phyloP scores from a whole-genome alignment of 2,888 invertebrate species.

The Zonitis immaculata region DNA sequence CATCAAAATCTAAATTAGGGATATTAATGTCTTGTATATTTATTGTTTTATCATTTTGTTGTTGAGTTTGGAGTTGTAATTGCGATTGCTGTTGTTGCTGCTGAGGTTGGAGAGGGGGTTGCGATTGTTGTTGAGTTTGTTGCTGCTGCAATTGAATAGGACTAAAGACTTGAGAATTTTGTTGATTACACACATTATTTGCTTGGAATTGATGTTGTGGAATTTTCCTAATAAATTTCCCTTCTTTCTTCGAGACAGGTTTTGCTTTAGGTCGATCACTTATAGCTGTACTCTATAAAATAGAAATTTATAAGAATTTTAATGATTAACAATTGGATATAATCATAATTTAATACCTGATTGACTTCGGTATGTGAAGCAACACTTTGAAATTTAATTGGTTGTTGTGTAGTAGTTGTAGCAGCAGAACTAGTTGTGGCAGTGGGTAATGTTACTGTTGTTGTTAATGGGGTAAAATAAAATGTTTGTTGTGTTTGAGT shows the following conservation, averaged over 20 bases:
- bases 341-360: no score
- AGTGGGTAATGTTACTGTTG: slow-evolving; percentile 43
- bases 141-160: slow-evolving; percentile 52
- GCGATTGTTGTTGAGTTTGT: slow-evolving; percentile 48
- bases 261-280: slow-evolving; percentile 82
- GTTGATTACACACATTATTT: slow-evolving; percentile 47
- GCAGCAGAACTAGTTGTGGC: slow-evolving; percentile 39
- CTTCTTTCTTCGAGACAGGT: slow-evolving; percentile 74
- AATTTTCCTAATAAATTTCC: slow-evolving; percentile 66
- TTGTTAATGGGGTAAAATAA: slow-evolving; percentile 52
- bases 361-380: slow-evolving; percentile 55
- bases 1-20: slow-evolving; percentile 41
- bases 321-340: no score
- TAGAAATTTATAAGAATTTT: no score
- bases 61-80: slow-evolving; percentile 24
- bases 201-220: slow-evolving; percentile 44
- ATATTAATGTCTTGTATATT: slow-evolving; percentile 38
- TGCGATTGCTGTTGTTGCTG: slow-evolving; percentile 32
- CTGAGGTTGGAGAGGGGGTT: slow-evolving; percentile 29
- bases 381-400: slow-evolving; percentile 47
- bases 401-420: slow-evolving; percentile 28
- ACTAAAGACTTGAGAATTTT: slow-evolving; percentile 52
- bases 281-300: slow-evolving; percentile 62
- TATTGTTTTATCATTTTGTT: slow-evolving; percentile 28
- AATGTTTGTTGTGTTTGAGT: slow-evolving; percentile 50